These are phyloP conservation scores for Hippocampus abdominalis DNA, from an alignment of 2,113 vertebrate species.

Conservation along the genomic window DNA sequence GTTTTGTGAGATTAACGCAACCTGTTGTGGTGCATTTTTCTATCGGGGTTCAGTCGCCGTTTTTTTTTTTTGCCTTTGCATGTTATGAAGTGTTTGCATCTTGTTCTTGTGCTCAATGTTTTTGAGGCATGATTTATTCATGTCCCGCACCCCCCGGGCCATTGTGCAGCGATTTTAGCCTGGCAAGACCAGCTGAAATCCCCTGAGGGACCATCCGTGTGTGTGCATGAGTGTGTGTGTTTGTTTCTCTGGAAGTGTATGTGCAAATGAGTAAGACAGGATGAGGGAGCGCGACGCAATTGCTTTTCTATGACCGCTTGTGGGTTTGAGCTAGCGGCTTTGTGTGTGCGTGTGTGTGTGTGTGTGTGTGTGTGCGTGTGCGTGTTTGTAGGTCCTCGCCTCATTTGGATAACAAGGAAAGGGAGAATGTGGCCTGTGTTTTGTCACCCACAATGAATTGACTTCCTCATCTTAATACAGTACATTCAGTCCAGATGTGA, in stretches of 20 bases:
- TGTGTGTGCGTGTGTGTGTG: conserved; percentile 9
- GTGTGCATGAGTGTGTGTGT: conserved; percentile 14
- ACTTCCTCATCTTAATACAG: conserved; percentile 22
- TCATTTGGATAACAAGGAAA: conserved; percentile 65
- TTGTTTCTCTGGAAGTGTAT: conserved; percentile 7
- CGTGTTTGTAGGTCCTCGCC: conserved; percentile 33
- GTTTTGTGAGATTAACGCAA: not conserved
- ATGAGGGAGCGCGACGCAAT: conserved; percentile 12
- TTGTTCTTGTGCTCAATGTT: conserved; percentile 17
- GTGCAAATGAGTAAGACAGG: conserved; percentile 9
- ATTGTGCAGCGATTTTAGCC: conserved; percentile 35
- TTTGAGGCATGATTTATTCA: conserved; percentile 54
- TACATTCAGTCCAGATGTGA: conserved; percentile 53
- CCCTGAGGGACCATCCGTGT: conserved; percentile 19
- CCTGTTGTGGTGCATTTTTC: not conserved
- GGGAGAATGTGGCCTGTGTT: conserved; percentile 46
- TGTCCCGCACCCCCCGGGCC: conserved; percentile 41
- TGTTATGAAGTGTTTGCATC: conserved; percentile 11
- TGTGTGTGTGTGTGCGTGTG: conserved; percentile 13
- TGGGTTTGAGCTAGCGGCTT: not conserved
- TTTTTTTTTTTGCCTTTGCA: conserved; percentile 11
- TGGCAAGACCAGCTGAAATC: conserved; percentile 20
- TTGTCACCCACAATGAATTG: conserved; percentile 41
- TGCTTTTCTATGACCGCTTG: conserved; percentile 22
- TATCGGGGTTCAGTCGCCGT: not conserved